These are phyloP conservation scores for Rhinolophus ferrumequinum DNA, from an alignment of 2,113 vertebrate genomes.

Conservation along the genomic window DNA sequence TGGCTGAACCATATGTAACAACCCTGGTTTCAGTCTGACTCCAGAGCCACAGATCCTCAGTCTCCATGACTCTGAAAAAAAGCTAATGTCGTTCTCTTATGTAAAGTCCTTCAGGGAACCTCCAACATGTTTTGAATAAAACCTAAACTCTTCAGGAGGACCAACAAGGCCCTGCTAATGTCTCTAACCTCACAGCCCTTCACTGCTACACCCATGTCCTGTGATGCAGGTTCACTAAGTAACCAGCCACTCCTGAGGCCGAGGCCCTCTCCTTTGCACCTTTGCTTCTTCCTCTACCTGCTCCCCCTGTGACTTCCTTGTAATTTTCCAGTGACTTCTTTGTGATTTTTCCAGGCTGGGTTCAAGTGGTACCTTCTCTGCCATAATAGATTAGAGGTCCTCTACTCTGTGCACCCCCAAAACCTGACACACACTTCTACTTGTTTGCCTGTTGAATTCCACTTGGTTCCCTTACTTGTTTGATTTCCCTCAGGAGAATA, in stretches of 20 bases:
- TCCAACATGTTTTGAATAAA: neutral
- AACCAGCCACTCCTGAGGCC: neutral
- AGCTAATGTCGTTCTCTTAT: neutral
- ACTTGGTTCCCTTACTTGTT: neutral
- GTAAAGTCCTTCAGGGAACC: neutral
- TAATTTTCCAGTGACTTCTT: neutral
- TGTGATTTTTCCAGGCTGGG: neutral
- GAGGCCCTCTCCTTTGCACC: neutral
- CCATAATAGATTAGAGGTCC: neutral
- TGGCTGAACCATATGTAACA: neutral
- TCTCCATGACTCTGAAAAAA: neutral
- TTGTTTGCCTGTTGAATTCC: neutral
- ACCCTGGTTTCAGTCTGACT: neutral
- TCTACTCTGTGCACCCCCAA: neutral
- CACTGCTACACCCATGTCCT: accelerated
- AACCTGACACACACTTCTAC: neutral
- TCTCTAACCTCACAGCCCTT: neutral
- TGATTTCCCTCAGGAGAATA: neutral
- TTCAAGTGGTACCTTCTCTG: neutral
- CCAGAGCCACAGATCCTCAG: neutral
- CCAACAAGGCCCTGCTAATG: neutral
- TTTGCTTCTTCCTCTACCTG: neutral
- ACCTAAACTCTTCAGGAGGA: neutral
- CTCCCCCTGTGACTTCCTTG: neutral
- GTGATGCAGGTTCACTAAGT: neutral